Evolutionary conservation across 2,113 vertebrate genomes (phyloP), one percentile per base, ranked within the genome.

Genomic region (Nannobrachium achirus): DNA sequence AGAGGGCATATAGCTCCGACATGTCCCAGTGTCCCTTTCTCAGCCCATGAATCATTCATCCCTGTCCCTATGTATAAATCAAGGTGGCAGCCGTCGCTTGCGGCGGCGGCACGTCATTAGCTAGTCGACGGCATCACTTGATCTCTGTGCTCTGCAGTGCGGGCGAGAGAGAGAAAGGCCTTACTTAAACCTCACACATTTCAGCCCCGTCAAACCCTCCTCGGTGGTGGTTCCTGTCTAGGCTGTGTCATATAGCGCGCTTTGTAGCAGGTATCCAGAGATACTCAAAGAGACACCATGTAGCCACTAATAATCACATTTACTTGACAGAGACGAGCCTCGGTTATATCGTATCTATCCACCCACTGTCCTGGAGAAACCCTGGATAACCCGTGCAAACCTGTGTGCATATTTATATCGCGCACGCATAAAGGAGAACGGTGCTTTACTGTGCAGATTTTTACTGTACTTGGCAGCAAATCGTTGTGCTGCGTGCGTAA

Each of bases 1-100:
- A n/a, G 55, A 53, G 53, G 53, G 69, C 69, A 63, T 52, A 71
- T 60, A 74, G 58, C 53, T 51, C 76, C 67, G 71, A 76, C 50
- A 41, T 79, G 73, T 73, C 62, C 67, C 45, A 63, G 40, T 78
- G 66, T 85, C 70, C 52, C 57, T 79, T 62, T 69, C 69, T 66
- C 60, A 79, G 67, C 70, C 69, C 40, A 87, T 89, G 88, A 92
- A 92, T 92, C 87, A 92, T 92, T 92, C 79, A 90, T 91, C 69
- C 72, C 69, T 85, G 88, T 91, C 89, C 78, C 74, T 67, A 76
- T 73, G 86, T 87, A 90, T 93, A 89, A 91, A 91, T 93, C 89
- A 90, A 73, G 75, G 82, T 75, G 86, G 75, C 48, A 76, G 68
- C 77, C 70, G 67, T 82, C 59, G 86, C 88, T 89, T 56, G 70